Percentiles rank a stretch among this genome's conserved stretches.
Evolutionary conservation across 1,140 invertebrate genomes (phyloP).

Genomic region (Tigriopus japonicus): DNA sequence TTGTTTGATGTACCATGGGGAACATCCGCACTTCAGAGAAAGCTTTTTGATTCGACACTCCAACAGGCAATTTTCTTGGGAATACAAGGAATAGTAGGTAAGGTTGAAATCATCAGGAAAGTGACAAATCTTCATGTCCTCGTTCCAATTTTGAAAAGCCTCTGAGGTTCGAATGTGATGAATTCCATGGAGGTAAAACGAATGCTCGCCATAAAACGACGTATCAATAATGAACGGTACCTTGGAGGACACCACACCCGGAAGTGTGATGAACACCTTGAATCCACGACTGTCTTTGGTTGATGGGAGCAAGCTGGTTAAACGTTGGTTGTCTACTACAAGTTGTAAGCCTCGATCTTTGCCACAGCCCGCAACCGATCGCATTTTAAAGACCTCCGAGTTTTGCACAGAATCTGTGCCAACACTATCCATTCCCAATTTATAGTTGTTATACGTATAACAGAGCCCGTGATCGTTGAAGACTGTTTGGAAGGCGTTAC

Average conservation of each 20-base stretch:
- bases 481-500: constrained; percentile 3
- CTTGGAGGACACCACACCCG: constrained; percentile 4
- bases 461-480: constrained; percentile 7
- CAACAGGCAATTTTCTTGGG: constrained; percentile 8
- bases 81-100: background rate
- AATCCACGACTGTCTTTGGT: background rate
- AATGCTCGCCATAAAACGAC: background rate
- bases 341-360: constrained; percentile 3
- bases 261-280: constrained; percentile 7
- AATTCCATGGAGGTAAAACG: constrained; percentile 8
- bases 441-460: background rate
- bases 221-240: constrained; percentile 1
- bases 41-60: constrained; percentile 1
- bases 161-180: constrained; percentile 1
- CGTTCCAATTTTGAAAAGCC: background rate
- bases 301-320: background rate
- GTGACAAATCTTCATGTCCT: background rate
- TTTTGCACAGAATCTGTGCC: background rate
- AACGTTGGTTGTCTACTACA: background rate
- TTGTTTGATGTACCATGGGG: constrained; percentile 4
- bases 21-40: background rate
- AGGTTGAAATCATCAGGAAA: background rate
- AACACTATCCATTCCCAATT: background rate
- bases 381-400: background rate
- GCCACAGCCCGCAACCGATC: constrained; percentile 2